These are phyloP conservation scores for Crematogaster levior DNA, from an alignment of 2,888 invertebrate genomes.

Conservation along the genomic window DNA sequence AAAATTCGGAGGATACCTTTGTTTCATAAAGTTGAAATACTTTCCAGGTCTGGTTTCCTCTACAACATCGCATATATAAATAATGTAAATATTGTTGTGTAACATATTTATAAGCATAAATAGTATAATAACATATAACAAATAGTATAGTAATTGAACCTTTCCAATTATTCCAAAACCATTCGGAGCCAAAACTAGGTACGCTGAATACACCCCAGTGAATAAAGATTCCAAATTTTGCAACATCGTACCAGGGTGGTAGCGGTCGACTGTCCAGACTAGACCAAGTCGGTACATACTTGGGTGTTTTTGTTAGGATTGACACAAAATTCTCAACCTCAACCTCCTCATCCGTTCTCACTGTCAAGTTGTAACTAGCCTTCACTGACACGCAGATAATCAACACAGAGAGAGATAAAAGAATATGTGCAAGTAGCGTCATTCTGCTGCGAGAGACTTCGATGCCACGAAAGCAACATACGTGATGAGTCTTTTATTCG, in stretches of 20 bases:
- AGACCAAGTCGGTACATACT: slow-evolving; percentile 92
- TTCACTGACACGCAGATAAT: slow-evolving; percentile 34
- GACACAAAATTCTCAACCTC: background rate
- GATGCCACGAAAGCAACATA: background rate
- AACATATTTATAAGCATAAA: background rate
- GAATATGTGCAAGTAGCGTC: slow-evolving; percentile 10
- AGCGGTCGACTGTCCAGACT: slow-evolving; percentile 94
- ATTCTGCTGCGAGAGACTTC: background rate
- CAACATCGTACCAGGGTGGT: slow-evolving; percentile 95
- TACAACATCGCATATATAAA: slow-evolving; percentile 63
- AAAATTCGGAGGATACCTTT: slow-evolving; percentile 94
- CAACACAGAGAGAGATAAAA: background rate
- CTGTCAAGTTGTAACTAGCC: slow-evolving; percentile 22
- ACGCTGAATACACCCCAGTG: slow-evolving; percentile 98
- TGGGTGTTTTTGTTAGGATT: background rate
- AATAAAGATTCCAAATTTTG: slow-evolving; percentile 96
- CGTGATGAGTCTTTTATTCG: slow-evolving; percentile 1
- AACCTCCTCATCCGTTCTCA: background rate
- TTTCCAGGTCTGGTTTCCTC: slow-evolving; percentile 83
- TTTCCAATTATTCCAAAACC: slow-evolving; percentile 96
- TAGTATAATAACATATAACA: background rate
- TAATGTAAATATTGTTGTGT: background rate
- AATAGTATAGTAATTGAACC: too few species aligned
- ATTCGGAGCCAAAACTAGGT: slow-evolving; percentile 94
- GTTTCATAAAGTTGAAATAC: slow-evolving; percentile 90